Evolutionary conservation across 2,888 invertebrate genomes (phyloP), one percentile per base, ranked within the genome.

Genomic region (Heliconius aoede): DNA sequence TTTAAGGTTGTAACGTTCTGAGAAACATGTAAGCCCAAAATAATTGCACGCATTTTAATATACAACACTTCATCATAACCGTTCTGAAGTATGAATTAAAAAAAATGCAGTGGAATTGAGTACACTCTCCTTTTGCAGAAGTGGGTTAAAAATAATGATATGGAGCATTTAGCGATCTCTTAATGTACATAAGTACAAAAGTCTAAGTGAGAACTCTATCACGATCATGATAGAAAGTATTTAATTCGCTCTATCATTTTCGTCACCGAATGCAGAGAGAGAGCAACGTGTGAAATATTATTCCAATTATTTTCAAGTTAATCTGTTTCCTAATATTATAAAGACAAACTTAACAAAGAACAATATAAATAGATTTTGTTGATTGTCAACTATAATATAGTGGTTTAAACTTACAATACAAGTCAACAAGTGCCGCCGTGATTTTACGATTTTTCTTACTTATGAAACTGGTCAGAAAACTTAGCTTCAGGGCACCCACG

Each of bases 161-260:
- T 36, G 13, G 24, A 24, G 15, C 24, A 65, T 40, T 65, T 24
- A 32, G n/a, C 64, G 13, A 36, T 64, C 3, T 58, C n/a, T 7
- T 21, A 18, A 7, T 7, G 18, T 64, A n/a, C 13, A 36, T 13
- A 24, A 15, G 32, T 32, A 64, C 13, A 65, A 65, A 65, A 4
- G 2, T 15, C 15, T 32, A 64, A n/a, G n/a, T 64, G 13, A 32
- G 15, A 46, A 65, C n/a, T n/a, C n/a, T 24, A 65, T 15, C 65
- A 24, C 40, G 36, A 15, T 26, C 24, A 15, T 65, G 65, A 65
- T n/a, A 64, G 64, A 64, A 64, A 36, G 64, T 64, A 5, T 64
- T 13, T 1, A 11, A 64, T 32, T 65, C n/a, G 32, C 30, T 1
- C 30, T 30, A 64, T 32, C 11, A 30, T 64, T 32, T 32, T 30